Evolutionary conservation across 2,797 vertebrate species (phyloP), one percentile per base, ranked within the genome.

Genomic region (Gephyroberyx darwinii): DNA sequence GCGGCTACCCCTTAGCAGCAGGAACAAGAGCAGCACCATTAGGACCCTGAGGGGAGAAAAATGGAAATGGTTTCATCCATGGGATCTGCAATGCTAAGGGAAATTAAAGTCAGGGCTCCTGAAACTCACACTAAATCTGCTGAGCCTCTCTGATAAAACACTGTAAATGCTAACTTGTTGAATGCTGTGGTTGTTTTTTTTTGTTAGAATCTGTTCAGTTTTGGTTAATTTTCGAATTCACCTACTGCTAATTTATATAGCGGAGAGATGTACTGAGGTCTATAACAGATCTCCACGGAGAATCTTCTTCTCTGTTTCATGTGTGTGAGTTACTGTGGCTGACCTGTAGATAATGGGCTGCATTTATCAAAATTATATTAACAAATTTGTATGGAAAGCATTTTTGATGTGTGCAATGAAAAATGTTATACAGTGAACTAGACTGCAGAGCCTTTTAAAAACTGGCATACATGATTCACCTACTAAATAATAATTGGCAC

Each of bases 61-160:
- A 87, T 90, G 89, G 81, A 91, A 90, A 92, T 90, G 87, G 92
- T 93, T 93, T 92, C 81, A 84, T 90, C 90, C 87, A 81, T 86
- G 90, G 74, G 91, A 91, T 93, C 84, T 89, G 92, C 91, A 91
- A 88, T 78, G 75, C 91, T 90, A 77, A 90, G 90, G 87, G 85
- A 86, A 89, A 86, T 91, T 90, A 90, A 81, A 84, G 82, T 73
- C 69, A 63, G 14, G 14, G 76, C 69, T 78, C 61, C 69, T 84
- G 81, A 84, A 92, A 81, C 79, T 85, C 81, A 47, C 8, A 69
- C 56, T 68, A 75, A 89, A 88, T 90, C 80, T 89, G 79, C 88
- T 90, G 86, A 94, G 85, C 82, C 31, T 68, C 66, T 58, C 35
- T 71, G 69, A 82, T 76, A 72, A 65, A 77, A 82, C 47, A 65